phyloP scores from a whole-genome alignment of 1,140 invertebrate genomes.

The Globodera rostochiensis region DNA sequence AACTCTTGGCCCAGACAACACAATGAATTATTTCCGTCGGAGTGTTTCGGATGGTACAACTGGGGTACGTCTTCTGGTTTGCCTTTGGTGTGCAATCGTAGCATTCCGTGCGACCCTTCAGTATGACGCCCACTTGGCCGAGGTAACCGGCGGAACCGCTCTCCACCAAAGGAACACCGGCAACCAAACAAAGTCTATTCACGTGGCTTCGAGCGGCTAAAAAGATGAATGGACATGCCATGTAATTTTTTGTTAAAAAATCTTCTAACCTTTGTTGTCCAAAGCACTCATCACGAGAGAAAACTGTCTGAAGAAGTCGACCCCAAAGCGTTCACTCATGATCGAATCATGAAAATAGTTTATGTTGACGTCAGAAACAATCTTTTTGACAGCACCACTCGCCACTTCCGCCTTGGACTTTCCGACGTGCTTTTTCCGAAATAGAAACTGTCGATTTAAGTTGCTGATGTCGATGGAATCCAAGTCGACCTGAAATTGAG shows the following conservation, averaged over 20 bases:
- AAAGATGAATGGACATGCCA: slow-evolving; percentile 15
- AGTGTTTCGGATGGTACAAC: slow-evolving; percentile 97
- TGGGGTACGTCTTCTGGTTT: slow-evolving; percentile 77
- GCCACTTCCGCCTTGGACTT: slow-evolving; percentile 86
- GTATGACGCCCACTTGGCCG: slow-evolving; percentile 78
- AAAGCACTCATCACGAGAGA: slow-evolving; percentile 92
- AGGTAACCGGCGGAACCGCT: slow-evolving; percentile 94
- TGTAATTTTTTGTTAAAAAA: neutral
- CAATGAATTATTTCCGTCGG: slow-evolving; percentile 99
- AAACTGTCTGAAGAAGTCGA: slow-evolving; percentile 89
- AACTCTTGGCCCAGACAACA: slow-evolving; percentile 97
- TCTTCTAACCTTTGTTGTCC: slow-evolving; percentile 78
- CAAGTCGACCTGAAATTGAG: slow-evolving; percentile 85
- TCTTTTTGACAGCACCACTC: slow-evolving; percentile 81
- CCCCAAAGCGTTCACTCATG: slow-evolving; percentile 83
- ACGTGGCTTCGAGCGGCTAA: slow-evolving; percentile 91
- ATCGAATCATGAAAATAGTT: slow-evolving; percentile 89
- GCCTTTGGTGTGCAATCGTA: slow-evolving; percentile 86
- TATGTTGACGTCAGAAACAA: slow-evolving; percentile 82
- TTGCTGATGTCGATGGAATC: slow-evolving; percentile 99
- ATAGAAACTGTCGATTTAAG: slow-evolving; percentile 95
- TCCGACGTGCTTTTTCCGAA: slow-evolving; percentile 94
- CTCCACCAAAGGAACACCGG: slow-evolving; percentile 88
- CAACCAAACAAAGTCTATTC: slow-evolving; percentile 95
- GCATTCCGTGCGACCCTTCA: slow-evolving; percentile 77